Evolutionary conservation across 2,797 vertebrate genomes (phyloP).

Genomic region (Alcedo quadribrachys): DNA sequence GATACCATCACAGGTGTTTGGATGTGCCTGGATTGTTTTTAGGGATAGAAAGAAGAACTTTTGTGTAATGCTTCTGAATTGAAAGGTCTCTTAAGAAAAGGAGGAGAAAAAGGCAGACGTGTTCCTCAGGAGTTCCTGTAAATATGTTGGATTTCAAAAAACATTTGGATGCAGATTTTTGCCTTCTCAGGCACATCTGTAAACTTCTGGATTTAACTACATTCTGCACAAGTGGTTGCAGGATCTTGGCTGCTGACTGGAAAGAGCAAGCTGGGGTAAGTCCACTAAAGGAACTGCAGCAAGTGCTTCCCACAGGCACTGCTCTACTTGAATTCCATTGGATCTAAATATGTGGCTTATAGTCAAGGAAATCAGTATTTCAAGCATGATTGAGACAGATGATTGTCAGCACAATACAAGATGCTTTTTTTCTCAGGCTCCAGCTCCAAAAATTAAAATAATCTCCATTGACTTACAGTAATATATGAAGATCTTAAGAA

Average conservation of each 20-base stretch:
- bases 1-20: neutral
- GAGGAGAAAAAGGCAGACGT: neutral
- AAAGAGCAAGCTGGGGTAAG: slow-evolving; percentile 2
- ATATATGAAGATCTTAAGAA: slow-evolving; percentile 17
- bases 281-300: neutral
- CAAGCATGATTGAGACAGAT: slow-evolving; percentile 2
- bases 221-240: neutral
- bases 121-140: neutral
- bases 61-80: neutral
- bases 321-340: neutral
- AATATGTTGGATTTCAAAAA: neutral
- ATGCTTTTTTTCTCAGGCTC: neutral
- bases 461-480: slow-evolving; percentile 9
- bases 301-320: neutral
- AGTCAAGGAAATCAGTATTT: slow-evolving; percentile 38
- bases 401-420: neutral
- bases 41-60: neutral
- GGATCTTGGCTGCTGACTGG: neutral
- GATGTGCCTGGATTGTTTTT: neutral
- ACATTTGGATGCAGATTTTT: neutral
- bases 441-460: slow-evolving; percentile 28
- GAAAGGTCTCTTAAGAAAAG: neutral
- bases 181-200: neutral
- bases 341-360: neutral
- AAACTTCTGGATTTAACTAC: neutral